Base-by-base conservation (phyloP, 2,113 vertebrate genomes). In the Mirounga angustirostris region DNA sequence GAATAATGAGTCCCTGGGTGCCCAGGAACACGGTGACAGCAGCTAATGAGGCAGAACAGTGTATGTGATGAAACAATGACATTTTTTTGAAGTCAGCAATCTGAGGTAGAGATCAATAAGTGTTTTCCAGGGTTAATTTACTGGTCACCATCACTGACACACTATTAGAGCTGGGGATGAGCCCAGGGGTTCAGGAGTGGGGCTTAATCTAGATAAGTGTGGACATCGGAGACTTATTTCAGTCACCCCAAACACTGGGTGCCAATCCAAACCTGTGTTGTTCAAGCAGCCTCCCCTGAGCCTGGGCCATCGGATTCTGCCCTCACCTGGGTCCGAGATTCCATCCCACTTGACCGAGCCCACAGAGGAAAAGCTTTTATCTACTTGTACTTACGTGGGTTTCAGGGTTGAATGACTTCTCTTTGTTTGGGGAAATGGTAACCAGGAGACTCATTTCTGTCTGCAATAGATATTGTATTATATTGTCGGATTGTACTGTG, bases 1-100 rank as follows among this genome's bases (percentile, higher is more conserved):
- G 46, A 97, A 63, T 96, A 96, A 98, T 94, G 97, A 97, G 93
- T 96, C 96, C 91, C 96, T 28, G 24, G 91, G 87, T 94, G 82
- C 81, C 50, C 83, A 67, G n/a, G 85, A 86, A 58, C 97, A 91
- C 84, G 87, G 96, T 93, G 97, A 97, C 97, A 94, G 96, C 40
- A n/a, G 96, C 93, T 98, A 98, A 98, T 97, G 98, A 97, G 97
- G 97, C 73, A 54, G 97, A 97, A 96, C 97, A 50, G 95, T 54
- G 82, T 10, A 54, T 59, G 96, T 96, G 96, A 98, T 91, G 96
- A 97, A 97, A 95, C 95, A 97, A 97, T 98, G 97, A 94, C 98
- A 97, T 95, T 95, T 96, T 97, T 98, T 97, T 98, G 97, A 98
- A 98, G 97, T 97, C 98, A 98, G 98, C 98, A 97, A 87, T 97